Conservation (phyloP, 37 sponge, comb jelly and placozoan genomes). For the Tethya wilhelma region DNA sequence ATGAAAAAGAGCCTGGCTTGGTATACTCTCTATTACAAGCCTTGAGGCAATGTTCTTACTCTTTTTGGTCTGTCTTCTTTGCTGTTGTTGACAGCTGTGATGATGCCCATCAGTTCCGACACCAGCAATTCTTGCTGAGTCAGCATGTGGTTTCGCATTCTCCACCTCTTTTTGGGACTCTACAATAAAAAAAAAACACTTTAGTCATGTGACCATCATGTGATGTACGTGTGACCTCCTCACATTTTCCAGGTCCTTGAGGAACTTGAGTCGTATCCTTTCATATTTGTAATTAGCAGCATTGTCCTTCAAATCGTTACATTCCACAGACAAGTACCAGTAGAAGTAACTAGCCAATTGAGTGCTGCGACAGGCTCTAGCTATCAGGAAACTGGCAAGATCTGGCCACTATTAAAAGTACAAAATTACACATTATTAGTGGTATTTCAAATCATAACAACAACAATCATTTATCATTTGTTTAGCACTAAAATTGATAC, state of each 20-base stretch:
- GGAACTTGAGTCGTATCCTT: conserved; percentile 49
- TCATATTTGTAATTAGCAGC: conserved; percentile 40
- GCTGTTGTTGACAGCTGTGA: conserved; percentile 21
- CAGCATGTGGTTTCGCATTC: conserved; percentile 71
- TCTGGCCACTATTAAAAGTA: conserved; percentile 74
- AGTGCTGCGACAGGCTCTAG: conserved; percentile 78
- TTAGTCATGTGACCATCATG: no score
- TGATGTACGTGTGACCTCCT: background rate
- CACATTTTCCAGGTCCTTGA: conserved; percentile 38
- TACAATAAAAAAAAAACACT: no score
- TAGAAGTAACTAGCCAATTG: conserved; percentile 78
- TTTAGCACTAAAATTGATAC: no score
- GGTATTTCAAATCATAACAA: no score
- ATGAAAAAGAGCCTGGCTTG: no score
- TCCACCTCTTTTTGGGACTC: conserved; percentile 65
- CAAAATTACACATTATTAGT: no score
- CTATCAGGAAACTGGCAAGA: conserved; percentile 65
- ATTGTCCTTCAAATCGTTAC: conserved; percentile 75
- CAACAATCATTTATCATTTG: no score
- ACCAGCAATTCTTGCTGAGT: conserved; percentile 65
- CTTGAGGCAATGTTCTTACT: no score
- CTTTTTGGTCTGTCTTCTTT: conserved; percentile 81
- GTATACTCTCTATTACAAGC: no score
- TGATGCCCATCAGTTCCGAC: conserved; percentile 40
- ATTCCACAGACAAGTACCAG: conserved; percentile 95